These are phyloP conservation scores for Sinocyclocheilus maitianheensis DNA, from an alignment of 2,113 vertebrate species.

Conservation along the genomic window DNA sequence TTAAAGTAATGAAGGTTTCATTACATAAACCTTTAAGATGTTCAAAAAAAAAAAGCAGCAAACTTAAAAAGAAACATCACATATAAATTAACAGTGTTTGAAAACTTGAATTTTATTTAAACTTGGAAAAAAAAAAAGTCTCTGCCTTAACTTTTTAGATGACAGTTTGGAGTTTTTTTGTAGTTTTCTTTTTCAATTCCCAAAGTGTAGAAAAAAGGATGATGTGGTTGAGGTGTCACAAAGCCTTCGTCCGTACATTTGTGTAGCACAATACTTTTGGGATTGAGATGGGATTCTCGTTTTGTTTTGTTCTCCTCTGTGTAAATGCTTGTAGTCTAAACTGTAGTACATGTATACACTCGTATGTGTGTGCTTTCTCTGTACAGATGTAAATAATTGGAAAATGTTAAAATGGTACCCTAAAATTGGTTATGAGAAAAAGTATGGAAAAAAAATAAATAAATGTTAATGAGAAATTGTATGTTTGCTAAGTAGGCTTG, in stretches of 20 bases:
- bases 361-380: constrained; percentile 70
- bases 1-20: constrained; percentile 19
- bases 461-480: constrained; percentile 87
- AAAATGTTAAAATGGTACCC: constrained; percentile 86
- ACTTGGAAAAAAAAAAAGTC: constrained; percentile 47
- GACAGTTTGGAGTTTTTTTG: constrained; percentile 34
- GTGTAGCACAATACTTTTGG: constrained; percentile 57
- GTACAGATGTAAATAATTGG: constrained; percentile 95
- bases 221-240: constrained; percentile 34
- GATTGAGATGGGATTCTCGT: constrained; percentile 40
- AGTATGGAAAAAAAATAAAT: constrained; percentile 74
- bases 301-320: constrained; percentile 21
- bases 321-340: constrained; percentile 56
- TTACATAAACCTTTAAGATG: constrained; percentile 31
- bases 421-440: constrained; percentile 84
- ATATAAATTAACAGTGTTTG: constrained; percentile 48
- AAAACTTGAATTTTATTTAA: constrained; percentile 62
- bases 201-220: constrained; percentile 28
- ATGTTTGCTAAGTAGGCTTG: constrained; percentile 75
- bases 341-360: constrained; percentile 60
- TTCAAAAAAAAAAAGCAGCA: constrained; percentile 26
- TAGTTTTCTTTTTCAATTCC: constrained; percentile 36
- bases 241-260: constrained; percentile 43
- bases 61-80: constrained; percentile 24
- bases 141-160: constrained; percentile 60